Conservation (phyloP, 2,888 invertebrate species). For the Zygothrica quintamaculata region DNA sequence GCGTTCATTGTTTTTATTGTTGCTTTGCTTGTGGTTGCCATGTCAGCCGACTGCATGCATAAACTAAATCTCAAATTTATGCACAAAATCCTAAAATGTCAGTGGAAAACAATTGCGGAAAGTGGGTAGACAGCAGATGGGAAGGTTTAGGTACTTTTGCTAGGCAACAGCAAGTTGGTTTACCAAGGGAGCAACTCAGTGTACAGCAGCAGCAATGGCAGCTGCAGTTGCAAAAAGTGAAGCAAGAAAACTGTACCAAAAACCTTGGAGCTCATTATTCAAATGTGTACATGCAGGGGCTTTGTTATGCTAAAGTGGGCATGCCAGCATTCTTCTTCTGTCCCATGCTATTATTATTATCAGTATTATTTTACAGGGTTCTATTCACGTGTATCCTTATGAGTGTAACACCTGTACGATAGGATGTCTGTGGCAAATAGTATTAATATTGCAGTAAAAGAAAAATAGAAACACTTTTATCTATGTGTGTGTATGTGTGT, state of each 20-base stretch:
- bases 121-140: constrained; percentile 11
- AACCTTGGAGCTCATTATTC: constrained; percentile 65
- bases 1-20: constrained; percentile 32
- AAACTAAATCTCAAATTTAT: constrained; percentile 68
- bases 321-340: constrained; percentile 2
- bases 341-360: too few species aligned
- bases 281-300: constrained; percentile 59
- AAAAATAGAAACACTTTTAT: too few species aligned
- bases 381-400: constrained; percentile 4
- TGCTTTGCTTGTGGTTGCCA: too few species aligned
- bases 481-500: too few species aligned
- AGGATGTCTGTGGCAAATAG: too few species aligned
- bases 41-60: constrained; percentile 58
- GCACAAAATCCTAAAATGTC: constrained; percentile 70
- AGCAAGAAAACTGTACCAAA: constrained; percentile 47
- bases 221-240: constrained; percentile 41
- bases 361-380: constrained; percentile 1
- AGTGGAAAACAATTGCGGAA: constrained; percentile 47
- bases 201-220: constrained; percentile 30
- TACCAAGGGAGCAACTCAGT: constrained; percentile 42
- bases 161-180: too few species aligned
- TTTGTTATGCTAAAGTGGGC: constrained; percentile 20
- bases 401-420: neutral
- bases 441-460: too few species aligned
- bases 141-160: constrained; percentile 6